phyloP scores from a whole-genome alignment of 2,888 invertebrate genomes.

The Gnatocerus cornutus region DNA sequence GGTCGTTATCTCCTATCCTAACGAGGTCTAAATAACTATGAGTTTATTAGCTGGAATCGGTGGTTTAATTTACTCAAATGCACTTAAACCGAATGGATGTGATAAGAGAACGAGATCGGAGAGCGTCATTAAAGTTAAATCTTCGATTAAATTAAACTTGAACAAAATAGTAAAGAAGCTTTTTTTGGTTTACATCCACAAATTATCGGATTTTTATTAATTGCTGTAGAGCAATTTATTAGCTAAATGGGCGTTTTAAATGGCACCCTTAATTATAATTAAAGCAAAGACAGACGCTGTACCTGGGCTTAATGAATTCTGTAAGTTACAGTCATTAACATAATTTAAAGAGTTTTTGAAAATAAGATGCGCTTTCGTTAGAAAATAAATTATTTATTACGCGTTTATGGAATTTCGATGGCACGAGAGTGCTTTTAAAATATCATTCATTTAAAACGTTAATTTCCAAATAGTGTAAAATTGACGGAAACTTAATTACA shows the following conservation, averaged over 20 bases:
- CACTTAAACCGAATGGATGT: conserved; percentile 40
- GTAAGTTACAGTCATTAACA: conserved; percentile 42
- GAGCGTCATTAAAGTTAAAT: conserved; percentile 27
- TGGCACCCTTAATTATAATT: conserved; percentile 49
- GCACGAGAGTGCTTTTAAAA: conserved; percentile 14
- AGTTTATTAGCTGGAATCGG: conserved; percentile 40
- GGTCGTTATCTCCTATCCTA: conserved; percentile 47
- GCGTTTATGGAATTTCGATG: conserved; percentile 27
- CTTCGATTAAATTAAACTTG: conserved; percentile 40
- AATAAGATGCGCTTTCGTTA: conserved; percentile 26
- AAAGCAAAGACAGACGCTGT: conserved; percentile 39
- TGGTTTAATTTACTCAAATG: conserved; percentile 46
- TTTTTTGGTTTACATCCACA: conserved; percentile 21
- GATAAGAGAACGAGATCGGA: conserved; percentile 26
- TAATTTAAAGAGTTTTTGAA: conserved; percentile 45
- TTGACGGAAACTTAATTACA: conserved; percentile 36
- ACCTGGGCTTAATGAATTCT: conserved; percentile 48
- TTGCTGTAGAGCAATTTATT: conserved; percentile 46
- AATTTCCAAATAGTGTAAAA: conserved; percentile 34
- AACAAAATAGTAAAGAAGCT: conserved; percentile 11
- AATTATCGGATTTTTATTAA: conserved; percentile 50
- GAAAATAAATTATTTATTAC: conserved; percentile 38
- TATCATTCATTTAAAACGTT: conserved; percentile 12
- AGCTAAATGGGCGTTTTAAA: conserved; percentile 43
- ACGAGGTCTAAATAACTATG: conserved; percentile 46